Base-by-base conservation (phyloP, 2,797 vertebrate genomes). In the Microtus agrestis region DNA sequence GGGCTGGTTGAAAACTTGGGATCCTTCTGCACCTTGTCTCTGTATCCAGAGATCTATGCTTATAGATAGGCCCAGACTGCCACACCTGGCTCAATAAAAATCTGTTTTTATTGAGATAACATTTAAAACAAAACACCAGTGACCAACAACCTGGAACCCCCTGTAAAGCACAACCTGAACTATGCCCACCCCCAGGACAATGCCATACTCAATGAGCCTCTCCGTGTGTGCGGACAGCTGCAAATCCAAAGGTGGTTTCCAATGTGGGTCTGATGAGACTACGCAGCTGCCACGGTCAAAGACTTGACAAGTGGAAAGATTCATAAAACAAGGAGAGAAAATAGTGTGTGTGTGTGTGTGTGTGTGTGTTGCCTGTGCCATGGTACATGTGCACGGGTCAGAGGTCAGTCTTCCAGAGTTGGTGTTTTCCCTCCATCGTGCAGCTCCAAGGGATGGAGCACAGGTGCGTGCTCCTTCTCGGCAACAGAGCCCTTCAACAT, bases 141-240 rank as follows among this genome's bases (percentile, higher is more conserved):
- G 40, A 40, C 25, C 69, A n/a, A 82, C 37, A 43, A 27, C 76
- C 31, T 46, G 78, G 37, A 84, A 87, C 37, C 81, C 17, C 71
- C 17, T 95, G 46, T 85, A 80, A 87, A 61, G 77, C 19, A n/a
- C 23, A 69, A 76, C 54, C 63, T 81, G 63, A 93, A 96, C 71
- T 40, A 71, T 0, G 67, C 34, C 40, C 34, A 86, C 51, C 59
- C 27, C 81, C 80, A 94, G 19, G 15, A n/a, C 46, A 73, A 5
- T 37, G 46, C 9, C 56, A 63, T 40, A 77, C 48, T 97, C 76
- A 93, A 48, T 37, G 80, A 40, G 31, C 80, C 77, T 87, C 59
- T 91, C n/a, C 46, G 51, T 6, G 12, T 65, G 15, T 59, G 76
- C 11, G 61, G 92, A 74, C 96, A 79, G 31, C 88, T 0, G 3